Evolutionary conservation across 2,113 vertebrate genomes (phyloP).

Genomic region (Herpetotheres cachinnans): DNA sequence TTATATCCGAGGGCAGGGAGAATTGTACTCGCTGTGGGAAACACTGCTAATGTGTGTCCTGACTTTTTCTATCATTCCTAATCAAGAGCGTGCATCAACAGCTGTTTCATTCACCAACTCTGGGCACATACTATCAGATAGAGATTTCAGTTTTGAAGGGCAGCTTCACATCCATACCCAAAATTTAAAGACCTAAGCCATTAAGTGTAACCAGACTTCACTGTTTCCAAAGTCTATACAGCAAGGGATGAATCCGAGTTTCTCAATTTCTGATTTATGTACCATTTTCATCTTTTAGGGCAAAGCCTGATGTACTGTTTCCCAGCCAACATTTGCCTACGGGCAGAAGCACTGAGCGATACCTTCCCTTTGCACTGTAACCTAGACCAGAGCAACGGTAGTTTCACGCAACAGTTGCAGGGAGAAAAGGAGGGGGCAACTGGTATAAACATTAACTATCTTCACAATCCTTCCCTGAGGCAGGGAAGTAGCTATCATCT

Average conservation of each 20-base stretch:
- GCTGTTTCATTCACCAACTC: background rate
- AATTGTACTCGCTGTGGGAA: conserved; percentile 28
- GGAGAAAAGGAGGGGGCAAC: background rate
- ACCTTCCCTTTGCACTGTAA: background rate
- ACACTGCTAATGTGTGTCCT: background rate
- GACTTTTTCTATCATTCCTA: background rate
- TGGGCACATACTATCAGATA: background rate
- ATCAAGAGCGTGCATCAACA: background rate
- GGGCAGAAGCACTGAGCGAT: background rate
- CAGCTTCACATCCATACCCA: background rate
- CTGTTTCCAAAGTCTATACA: background rate
- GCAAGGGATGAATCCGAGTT: background rate
- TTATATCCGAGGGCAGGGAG: background rate
- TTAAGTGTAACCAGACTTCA: background rate
- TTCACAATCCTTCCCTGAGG: background rate
- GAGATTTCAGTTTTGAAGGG: background rate
- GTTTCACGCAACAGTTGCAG: background rate
- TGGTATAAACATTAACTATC: conserved; percentile 16
- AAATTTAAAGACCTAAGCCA: background rate
- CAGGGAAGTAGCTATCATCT: background rate
- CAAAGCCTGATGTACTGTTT: background rate
- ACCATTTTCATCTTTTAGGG: background rate
- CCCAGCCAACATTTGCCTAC: background rate
- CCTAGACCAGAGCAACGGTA: background rate
- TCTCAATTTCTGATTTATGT: background rate